Evolutionary conservation across 1,140 invertebrate species (phyloP), one percentile per base, ranked within the genome.

Genomic region (Neuroterus valhalla): DNA sequence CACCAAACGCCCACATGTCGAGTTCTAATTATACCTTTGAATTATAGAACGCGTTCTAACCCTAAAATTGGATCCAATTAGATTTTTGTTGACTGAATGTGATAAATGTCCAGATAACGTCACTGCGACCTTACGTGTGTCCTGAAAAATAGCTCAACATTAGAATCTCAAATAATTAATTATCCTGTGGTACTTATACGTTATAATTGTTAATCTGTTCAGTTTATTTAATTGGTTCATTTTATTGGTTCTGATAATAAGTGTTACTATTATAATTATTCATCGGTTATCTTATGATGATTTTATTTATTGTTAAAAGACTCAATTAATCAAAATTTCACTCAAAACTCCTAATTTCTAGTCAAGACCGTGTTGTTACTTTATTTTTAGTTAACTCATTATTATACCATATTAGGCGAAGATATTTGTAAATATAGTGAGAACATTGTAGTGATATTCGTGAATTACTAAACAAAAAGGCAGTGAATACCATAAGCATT

Each of bases 1-100:
- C 83, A 85, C 84, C 83, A 81, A 79, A 79, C 70, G 80, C 76
- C 75, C 82, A 77, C 82, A 77, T 76, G 80, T 78, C 78, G 69
- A 81, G 77, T 78, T 75, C 72, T 72, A 68, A 2, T n/a, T n/a
- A n/a, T 75, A 77, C 72, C 72, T 72, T 74, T 83, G 79, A 85
- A 85, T 85, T 81, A 85, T 85, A 77, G 78, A 84, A 84, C 81
- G 72, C 74, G 71, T 73, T 66, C 31, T 6, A 31, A 31, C 2
- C 31, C 31, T 31, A 6, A 31, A n/a, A n/a, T n/a, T n/a, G n/a
- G n/a, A n/a, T n/a, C n/a, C n/a, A n/a, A n/a, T n/a, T n/a, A n/a
- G n/a, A n/a, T n/a, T n/a, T n/a, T n/a, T 23, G 55, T 62, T 31
- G 31, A 62, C 12, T 62, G 55, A 62, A 62, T 62, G 23, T 62